Conservation (phyloP, 2,888 invertebrate species). For the Cerastis rubricosa region DNA sequence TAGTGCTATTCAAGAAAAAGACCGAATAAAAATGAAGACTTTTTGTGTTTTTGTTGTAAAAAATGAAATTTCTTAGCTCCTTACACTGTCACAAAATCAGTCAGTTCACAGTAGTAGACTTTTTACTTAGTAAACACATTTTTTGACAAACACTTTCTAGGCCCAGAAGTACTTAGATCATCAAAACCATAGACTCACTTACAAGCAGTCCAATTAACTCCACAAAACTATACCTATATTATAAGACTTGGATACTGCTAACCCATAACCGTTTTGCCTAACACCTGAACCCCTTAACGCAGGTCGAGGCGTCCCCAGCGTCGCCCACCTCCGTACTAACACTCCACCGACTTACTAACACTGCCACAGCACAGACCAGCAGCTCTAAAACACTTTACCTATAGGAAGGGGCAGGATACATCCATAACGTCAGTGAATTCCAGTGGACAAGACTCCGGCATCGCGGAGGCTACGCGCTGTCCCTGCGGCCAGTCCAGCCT, state of each 20-base stretch:
- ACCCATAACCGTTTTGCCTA: slow-evolving; percentile 7
- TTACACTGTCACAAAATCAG: neutral
- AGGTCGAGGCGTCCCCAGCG: slow-evolving; percentile 42
- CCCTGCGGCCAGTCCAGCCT: slow-evolving; percentile 93
- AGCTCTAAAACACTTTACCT: slow-evolving; percentile 66
- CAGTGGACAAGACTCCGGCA: slow-evolving; percentile 95
- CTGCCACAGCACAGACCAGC: slow-evolving; percentile 62
- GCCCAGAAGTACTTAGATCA: neutral
- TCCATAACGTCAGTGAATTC: slow-evolving; percentile 95
- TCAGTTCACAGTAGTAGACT: neutral
- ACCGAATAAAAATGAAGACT: neutral
- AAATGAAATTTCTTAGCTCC: neutral
- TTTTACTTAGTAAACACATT: neutral
- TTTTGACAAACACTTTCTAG: neutral
- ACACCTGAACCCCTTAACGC: slow-evolving; percentile 37
- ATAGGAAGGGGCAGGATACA: slow-evolving; percentile 91
- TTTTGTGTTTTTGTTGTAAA: neutral
- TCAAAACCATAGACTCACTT: neutral
- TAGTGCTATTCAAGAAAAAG: neutral
- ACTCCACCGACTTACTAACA: slow-evolving; percentile 55
- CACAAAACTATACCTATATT: neutral
- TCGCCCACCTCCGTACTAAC: slow-evolving; percentile 37
- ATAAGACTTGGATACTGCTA: neutral
- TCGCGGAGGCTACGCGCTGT: slow-evolving; percentile 91
- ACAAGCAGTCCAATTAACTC: neutral